Evolutionary conservation across 2,888 invertebrate species (phyloP).

Genomic region (Diabrotica balteata): DNA sequence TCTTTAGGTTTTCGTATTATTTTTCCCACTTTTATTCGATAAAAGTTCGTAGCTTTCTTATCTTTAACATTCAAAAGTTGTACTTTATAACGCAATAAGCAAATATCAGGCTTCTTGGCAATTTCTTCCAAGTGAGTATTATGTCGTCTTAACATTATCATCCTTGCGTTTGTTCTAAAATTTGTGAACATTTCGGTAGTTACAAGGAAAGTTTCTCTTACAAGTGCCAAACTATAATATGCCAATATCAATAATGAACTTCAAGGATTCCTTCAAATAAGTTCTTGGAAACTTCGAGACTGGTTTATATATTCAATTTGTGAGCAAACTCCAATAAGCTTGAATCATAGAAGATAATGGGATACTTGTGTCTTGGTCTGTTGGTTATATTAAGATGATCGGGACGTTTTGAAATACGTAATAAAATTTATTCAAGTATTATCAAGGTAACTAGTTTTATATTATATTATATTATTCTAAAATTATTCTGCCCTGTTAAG

Average conservation of each 20-base stretch:
- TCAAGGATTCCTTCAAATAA: constrained; percentile 4
- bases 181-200: background rate
- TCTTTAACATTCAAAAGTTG: no score
- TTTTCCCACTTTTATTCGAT: no score
- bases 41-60: no score
- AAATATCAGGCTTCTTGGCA: no score
- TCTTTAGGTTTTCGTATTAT: no score
- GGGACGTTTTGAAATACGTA: background rate
- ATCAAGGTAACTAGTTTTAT: no score
- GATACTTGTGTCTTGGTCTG: constrained; percentile 3
- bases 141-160: no score
- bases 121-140: no score
- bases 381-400: background rate
- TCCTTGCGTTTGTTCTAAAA: background rate
- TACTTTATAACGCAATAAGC: no score
- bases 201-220: background rate
- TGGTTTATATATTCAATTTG: constrained; percentile 7
- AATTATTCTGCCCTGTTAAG: no score
- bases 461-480: no score
- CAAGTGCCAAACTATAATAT: constrained; percentile 4
- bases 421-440: no score
- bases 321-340: background rate
- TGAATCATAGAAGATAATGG: constrained; percentile 5
- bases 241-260: constrained; percentile 7
- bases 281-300: constrained; percentile 4